phyloP scores from a whole-genome alignment of 2,888 invertebrate genomes.

The Perizoma flavofasciatum region DNA sequence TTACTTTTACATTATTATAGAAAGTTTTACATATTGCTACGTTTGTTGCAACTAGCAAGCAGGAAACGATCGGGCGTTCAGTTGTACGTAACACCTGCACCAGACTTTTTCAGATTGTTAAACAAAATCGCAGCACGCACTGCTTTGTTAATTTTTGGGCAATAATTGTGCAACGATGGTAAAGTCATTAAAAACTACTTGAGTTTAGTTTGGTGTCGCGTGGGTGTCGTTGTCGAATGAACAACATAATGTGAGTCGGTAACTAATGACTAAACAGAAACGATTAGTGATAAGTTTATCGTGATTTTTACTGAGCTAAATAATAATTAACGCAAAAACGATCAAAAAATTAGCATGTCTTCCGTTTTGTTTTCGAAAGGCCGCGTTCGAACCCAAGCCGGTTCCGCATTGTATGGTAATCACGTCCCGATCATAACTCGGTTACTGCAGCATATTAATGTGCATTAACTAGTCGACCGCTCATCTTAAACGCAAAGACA shows the following conservation, averaged over 20 bases:
- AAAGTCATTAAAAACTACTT: conserved; percentile 48
- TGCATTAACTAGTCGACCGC: conserved; percentile 41
- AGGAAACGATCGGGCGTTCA: conserved; percentile 43
- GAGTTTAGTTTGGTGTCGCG: conserved; percentile 46
- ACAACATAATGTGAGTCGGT: conserved; percentile 16
- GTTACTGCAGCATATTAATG: conserved; percentile 40
- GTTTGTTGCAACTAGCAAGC: conserved; percentile 25
- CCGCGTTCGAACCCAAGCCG: neutral
- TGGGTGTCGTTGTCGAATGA: conserved; percentile 49
- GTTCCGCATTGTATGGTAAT: conserved; percentile 42
- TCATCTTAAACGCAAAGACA: conserved; percentile 61
- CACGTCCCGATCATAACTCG: conserved; percentile 28
- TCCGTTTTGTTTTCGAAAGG: conserved; percentile 15
- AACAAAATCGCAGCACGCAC: conserved; percentile 55
- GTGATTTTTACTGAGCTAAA: neutral
- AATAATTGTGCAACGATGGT: conserved; percentile 68
- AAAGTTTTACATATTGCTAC: conserved; percentile 25
- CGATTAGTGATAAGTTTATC: neutral
- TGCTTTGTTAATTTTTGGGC: conserved; percentile 45
- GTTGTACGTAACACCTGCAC: conserved; percentile 42
- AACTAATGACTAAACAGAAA: too few relatives aligned
- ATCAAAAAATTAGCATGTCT: conserved; percentile 4
- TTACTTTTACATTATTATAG: conserved; percentile 26
- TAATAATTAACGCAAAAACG: conserved; percentile 1
- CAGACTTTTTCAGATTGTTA: conserved; percentile 36